Percentiles rank a stretch among this genome's conserved stretches.
phyloP scores from a whole-genome alignment of 1,140 invertebrate species.

The Drosophila sucinea region DNA sequence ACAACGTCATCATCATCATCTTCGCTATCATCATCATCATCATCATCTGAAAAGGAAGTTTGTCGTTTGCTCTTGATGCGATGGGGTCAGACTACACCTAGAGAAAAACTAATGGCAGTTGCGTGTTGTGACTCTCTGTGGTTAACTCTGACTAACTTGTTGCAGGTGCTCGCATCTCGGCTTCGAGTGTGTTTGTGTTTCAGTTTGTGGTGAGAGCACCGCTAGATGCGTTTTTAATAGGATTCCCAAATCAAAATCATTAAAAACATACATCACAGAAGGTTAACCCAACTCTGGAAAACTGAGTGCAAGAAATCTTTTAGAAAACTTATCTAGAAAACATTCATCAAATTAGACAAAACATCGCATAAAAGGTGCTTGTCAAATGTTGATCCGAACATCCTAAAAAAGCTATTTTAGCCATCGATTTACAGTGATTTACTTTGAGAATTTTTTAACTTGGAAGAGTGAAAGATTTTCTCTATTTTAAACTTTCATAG shows the following conservation, averaged over 20 bases:
- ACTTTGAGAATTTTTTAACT: too few species aligned
- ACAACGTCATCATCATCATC: not conserved
- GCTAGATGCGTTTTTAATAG: slow-evolving; percentile 18
- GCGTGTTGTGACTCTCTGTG: slow-evolving; percentile 32
- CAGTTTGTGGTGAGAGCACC: too few species aligned
- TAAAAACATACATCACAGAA: slow-evolving; percentile 7
- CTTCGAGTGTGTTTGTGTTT: not conserved
- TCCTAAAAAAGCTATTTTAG: too few species aligned
- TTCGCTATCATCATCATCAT: not conserved
- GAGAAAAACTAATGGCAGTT: slow-evolving; percentile 43
- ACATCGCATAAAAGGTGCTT: too few species aligned
- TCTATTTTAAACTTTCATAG: too few species aligned
- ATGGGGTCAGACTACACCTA: slow-evolving; percentile 8
- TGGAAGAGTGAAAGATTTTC: too few species aligned
- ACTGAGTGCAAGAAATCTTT: not conserved
- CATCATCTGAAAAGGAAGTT: slow-evolving; percentile 42
- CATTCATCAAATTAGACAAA: too few species aligned
- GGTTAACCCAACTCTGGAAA: not conserved
- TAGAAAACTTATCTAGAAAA: too few species aligned
- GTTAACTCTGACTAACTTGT: slow-evolving; percentile 7
- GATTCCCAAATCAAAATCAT: slow-evolving; percentile 13
- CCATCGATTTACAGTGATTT: too few species aligned
- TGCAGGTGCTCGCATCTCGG: slow-evolving; percentile 10
- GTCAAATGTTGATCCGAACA: too few species aligned
- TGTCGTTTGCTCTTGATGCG: slow-evolving; percentile 47